Percentiles rank a stretch among this genome's conserved stretches.
Evolutionary conservation across 2,113 vertebrate genomes (phyloP).

Genomic region (Toxotes jaculatrix): DNA sequence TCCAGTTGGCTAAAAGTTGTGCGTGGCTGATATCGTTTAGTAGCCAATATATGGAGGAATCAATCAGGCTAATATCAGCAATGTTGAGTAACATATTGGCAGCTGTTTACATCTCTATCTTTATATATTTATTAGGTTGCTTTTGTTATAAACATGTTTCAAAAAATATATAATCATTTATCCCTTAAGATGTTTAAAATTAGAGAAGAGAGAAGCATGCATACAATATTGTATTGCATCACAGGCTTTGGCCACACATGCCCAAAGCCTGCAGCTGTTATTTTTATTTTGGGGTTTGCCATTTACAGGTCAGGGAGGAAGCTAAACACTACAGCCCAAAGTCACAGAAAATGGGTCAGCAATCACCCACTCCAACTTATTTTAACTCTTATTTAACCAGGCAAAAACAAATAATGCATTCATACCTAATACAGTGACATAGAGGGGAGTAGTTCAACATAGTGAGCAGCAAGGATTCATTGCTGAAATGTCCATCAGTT

Average conservation of each 20-base stretch:
- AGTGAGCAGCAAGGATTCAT: not conserved
- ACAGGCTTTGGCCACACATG: slow-evolving; percentile 28
- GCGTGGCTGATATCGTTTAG: slow-evolving; percentile 20
- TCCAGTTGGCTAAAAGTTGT: slow-evolving; percentile 37
- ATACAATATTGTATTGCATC: slow-evolving; percentile 17
- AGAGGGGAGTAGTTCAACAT: slow-evolving; percentile 1
- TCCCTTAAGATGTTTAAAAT: not conserved
- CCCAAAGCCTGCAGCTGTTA: slow-evolving; percentile 52
- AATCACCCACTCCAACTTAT: slow-evolving; percentile 29
- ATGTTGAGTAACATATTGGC: not conserved
- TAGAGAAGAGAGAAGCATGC: not conserved
- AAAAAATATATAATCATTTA: not conserved
- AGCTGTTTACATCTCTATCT: not conserved
- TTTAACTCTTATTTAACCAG: slow-evolving; percentile 16
- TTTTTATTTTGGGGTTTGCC: slow-evolving; percentile 66
- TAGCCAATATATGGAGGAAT: not conserved
- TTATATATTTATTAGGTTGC: not conserved
- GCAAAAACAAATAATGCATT: slow-evolving; percentile 12
- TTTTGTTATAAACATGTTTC: not conserved
- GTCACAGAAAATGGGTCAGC: slow-evolving; percentile 66
- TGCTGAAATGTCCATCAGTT: slow-evolving; percentile 29
- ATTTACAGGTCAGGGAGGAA: slow-evolving; percentile 71
- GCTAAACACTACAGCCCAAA: slow-evolving; percentile 59
- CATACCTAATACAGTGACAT: slow-evolving; percentile 9
- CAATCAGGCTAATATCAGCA: not conserved